Base-by-base conservation (phyloP, 2,888 invertebrate genomes). In the Tetragnatha montana region DNA sequence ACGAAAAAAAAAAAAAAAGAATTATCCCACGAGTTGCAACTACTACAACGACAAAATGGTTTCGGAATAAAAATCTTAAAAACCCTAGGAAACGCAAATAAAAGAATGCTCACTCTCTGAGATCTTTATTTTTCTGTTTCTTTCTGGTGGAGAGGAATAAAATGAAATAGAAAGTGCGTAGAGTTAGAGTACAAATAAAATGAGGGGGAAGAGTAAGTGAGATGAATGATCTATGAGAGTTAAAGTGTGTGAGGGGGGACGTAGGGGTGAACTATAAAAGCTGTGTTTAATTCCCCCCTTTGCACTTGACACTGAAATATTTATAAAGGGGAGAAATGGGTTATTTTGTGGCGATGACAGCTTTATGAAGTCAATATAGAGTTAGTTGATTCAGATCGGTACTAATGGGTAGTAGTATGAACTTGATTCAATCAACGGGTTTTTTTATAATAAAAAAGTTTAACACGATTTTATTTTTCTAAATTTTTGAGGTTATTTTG, bases 161-260 rank as follows among this genome's bases (percentile, higher is more conserved):
- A 85, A 85, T 78, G 85, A 69, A 80, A 86, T 74, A 87, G 87
- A 87, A 87, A 87, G 75, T 81, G 81, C 3, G 22, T 76, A 73
- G 74, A 73, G 71, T n/a, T 14, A 35, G 49, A 75, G 68, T 70
- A 73, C 71, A 82, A 82, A 82, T 73, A 82, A 85, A 79, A 78
- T 74, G 70, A 70, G 80, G 86, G 69, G 81, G 75, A 75, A 51
- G 60, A 69, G 35, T 35, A 85, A 85, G 76, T 82, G 82, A 82
- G 82, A 82, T 74, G 82, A 82, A 82, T 74, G 82, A 82, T 82
- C 50, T 82, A 82, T 74, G 73, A 22, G 82, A 82, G 73, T 82
- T 73, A 85, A 78, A 78, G 82, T 22, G 49, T n/a, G n/a, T n/a
- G n/a, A n/a, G 21, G 78, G 71, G 22, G 21, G 85, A 51, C 49